A percentile compares a stretch with the other conserved stretches of the same genome.
Conservation (phyloP, 2,113 vertebrate species). For the Carollia perspicillata region DNA sequence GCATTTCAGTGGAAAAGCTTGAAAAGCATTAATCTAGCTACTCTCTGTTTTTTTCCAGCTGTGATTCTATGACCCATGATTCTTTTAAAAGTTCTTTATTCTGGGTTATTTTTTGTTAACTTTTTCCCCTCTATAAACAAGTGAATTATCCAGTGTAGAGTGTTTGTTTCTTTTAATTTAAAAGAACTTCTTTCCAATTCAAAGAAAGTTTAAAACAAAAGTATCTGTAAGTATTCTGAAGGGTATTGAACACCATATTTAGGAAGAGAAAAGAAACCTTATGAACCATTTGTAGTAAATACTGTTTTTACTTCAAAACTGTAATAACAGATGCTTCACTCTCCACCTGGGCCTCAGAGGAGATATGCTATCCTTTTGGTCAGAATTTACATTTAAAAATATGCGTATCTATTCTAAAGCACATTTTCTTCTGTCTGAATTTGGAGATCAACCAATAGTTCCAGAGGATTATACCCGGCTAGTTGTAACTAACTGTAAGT, state of each 20-base stretch:
- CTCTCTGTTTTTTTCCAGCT: not conserved
- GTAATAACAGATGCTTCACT: not conserved
- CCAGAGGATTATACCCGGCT: not conserved
- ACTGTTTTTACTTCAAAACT: not conserved
- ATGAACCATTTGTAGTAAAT: not conserved
- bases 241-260: not conserved
- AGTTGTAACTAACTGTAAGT: not conserved
- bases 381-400: not conserved
- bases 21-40: not conserved
- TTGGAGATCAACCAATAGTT: not conserved
- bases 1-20: slow-evolving; percentile 31
- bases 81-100: slow-evolving; percentile 13
- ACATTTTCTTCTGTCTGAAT: not conserved
- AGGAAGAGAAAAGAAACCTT: not conserved
- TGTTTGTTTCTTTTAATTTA: slow-evolving; percentile 18
- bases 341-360: not conserved
- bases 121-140: not conserved
- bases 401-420: not conserved
- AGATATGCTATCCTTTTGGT: not conserved
- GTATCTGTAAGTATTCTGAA: not conserved
- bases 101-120: not conserved
- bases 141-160: not conserved
- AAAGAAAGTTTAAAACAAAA: slow-evolving; percentile 22
- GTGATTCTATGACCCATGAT: not conserved
- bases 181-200: not conserved